These are phyloP conservation scores for Cercopithecus diana DNA, from an alignment of 2,797 vertebrate species.

Conservation along the genomic window DNA sequence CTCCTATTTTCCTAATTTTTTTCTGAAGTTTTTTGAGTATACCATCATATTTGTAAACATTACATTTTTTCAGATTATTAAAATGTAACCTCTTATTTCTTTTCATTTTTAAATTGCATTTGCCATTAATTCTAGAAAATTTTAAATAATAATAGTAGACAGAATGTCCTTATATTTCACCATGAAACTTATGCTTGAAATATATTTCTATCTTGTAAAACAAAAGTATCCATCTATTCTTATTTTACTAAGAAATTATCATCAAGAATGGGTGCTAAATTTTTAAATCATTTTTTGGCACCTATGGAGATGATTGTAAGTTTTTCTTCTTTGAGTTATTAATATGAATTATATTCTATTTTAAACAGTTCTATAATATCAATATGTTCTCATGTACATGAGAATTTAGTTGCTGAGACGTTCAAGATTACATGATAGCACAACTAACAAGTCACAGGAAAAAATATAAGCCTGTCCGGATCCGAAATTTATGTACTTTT, in stretches of 20 bases:
- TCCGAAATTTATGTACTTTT: neutral
- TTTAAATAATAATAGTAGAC: neutral
- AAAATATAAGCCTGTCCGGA: neutral
- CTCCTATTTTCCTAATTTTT: slow-evolving; percentile 18
- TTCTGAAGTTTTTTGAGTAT: neutral
- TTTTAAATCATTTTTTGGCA: neutral
- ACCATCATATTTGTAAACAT: neutral
- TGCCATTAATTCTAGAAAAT: neutral
- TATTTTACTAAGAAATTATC: neutral
- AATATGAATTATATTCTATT: neutral
- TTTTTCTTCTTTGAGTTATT: neutral
- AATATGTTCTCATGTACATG: neutral
- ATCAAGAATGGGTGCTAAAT: neutral
- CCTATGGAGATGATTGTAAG: neutral
- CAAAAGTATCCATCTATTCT: neutral
- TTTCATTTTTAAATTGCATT: neutral
- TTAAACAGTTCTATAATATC: neutral
- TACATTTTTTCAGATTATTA: neutral
- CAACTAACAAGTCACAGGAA: neutral
- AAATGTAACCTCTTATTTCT: neutral
- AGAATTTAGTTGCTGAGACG: neutral
- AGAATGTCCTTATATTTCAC: neutral
- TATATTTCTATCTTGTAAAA: neutral
- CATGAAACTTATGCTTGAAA: neutral
- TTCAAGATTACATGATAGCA: neutral